Evolutionary conservation across 2,888 invertebrate genomes (phyloP).

Genomic region (Lasioglossum malachurum): DNA sequence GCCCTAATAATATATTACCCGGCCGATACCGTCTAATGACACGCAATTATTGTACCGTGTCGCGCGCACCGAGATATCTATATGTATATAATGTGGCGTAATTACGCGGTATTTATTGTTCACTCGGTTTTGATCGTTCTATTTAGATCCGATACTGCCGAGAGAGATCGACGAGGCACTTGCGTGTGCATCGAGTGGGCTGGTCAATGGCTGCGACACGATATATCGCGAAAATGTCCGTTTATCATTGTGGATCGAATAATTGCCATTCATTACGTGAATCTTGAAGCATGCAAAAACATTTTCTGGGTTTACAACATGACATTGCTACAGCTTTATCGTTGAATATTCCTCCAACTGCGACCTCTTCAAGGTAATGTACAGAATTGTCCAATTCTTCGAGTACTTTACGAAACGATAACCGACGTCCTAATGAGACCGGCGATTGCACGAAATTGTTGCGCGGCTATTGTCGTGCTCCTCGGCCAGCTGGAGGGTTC

Average conservation of each 20-base stretch:
- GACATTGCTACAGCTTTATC: background rate
- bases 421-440: background rate
- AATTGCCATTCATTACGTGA: background rate
- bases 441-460: background rate
- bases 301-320: background rate
- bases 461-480: background rate
- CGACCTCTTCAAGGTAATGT: too few relatives aligned
- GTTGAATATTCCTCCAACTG: too few relatives aligned
- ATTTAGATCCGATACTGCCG: slow-evolving; percentile 35
- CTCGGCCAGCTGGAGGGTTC: background rate
- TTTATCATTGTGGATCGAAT: background rate
- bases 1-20: slow-evolving; percentile 41
- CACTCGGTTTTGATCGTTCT: slow-evolving; percentile 53
- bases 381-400: too few relatives aligned
- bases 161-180: slow-evolving; percentile 15
- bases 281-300: background rate
- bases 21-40: slow-evolving; percentile 47
- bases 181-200: background rate
- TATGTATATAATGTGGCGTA: slow-evolving; percentile 45
- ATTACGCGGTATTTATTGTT: slow-evolving; percentile 50
- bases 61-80: slow-evolving; percentile 22
- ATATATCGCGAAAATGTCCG: background rate
- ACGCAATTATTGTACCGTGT: slow-evolving; percentile 53
- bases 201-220: slow-evolving; percentile 3
- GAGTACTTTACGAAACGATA: background rate